Percentiles rank a stretch among this genome's conserved stretches.
Evolutionary conservation across 2,113 vertebrate genomes (phyloP).

Genomic region (Dasypus novemcinctus): DNA sequence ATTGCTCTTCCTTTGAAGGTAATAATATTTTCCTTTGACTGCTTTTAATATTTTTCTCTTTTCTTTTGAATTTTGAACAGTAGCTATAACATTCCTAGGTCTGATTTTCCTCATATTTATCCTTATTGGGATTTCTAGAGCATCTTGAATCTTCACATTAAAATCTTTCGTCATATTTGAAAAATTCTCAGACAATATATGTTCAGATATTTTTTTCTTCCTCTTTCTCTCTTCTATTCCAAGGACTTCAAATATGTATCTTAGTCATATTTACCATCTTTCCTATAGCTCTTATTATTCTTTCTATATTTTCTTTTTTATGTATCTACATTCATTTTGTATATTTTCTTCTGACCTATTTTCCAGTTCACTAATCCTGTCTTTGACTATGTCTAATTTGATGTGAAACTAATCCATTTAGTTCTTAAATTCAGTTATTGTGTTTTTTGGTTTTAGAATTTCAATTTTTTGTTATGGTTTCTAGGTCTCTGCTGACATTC

Average conservation of each 20-base stretch:
- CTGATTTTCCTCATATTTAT: not conserved
- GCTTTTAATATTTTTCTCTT: not conserved
- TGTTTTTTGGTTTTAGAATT: constrained; percentile 12
- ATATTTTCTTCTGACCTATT: not conserved
- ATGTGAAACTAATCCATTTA: not conserved
- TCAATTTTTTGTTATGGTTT: not conserved
- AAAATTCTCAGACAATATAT: too few relatives aligned
- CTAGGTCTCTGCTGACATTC: not conserved
- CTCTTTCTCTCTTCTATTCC: not conserved
- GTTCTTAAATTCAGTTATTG: constrained; percentile 13
- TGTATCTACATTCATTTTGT: not conserved
- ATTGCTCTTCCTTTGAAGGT: not conserved
- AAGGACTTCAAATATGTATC: not conserved
- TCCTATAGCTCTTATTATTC: not conserved
- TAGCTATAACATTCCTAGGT: not conserved
- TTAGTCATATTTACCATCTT: not conserved
- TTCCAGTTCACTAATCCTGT: not conserved
- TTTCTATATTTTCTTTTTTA: not conserved
- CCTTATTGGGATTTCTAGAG: not conserved
- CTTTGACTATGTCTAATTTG: not conserved
- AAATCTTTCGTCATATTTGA: not conserved
- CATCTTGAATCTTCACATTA: not conserved
- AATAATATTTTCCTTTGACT: not conserved
- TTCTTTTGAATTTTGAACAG: not conserved
- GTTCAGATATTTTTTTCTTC: not conserved